Base-by-base conservation (phyloP, 2,797 vertebrate species). In the Loriculus beryllinus region DNA sequence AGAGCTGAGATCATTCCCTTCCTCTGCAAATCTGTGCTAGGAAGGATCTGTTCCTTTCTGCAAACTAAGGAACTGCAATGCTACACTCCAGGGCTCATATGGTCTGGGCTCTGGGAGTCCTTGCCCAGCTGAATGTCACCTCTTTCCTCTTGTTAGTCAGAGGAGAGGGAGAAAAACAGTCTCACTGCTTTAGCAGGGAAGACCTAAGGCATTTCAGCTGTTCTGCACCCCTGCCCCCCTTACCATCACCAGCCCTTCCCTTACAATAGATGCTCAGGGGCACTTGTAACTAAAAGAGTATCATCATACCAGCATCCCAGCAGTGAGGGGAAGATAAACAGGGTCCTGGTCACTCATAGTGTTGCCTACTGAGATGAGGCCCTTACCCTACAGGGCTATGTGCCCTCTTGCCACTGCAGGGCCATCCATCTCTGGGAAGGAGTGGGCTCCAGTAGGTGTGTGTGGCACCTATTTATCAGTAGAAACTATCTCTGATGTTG, bases 1-100 rank as follows among this genome's bases (percentile, higher is more conserved):
- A 2, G 15, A 57, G 67, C 82, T 77, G 85, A 92, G 85, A 90
- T 95, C 12, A 92, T 84, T 91, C 70, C n/a, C 42, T 67, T 91
- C 56, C 64, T 59, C 35, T 83, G 80, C 80, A 91, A 86, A 91
- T 82, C 82, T 25, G 33, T 79, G 54, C 82, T 84, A 86, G 89
- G 77, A 94, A 90, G 45, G 35, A 76, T 88, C 67, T 81, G 49
- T 59, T 86, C 37, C 45, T 82, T 92, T 56, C 43, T 90, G 60
- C 75, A 67, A 43, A 62, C 40, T 11, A 54, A 76, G 60, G 51
- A 88, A 42, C 59, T 77, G 21, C 20, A 9, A 9, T 21, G 26
- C 40, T 65, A 85, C 49, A 29, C 60, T 74, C 23, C 72, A 43
- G 43, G 69, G 54, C 62, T 85, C 45, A 20, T 4, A 17, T 6